Percentiles rank a stretch among this genome's conserved stretches.
Conservation (phyloP, 2,797 vertebrate species). For the Caiman crocodilus region DNA sequence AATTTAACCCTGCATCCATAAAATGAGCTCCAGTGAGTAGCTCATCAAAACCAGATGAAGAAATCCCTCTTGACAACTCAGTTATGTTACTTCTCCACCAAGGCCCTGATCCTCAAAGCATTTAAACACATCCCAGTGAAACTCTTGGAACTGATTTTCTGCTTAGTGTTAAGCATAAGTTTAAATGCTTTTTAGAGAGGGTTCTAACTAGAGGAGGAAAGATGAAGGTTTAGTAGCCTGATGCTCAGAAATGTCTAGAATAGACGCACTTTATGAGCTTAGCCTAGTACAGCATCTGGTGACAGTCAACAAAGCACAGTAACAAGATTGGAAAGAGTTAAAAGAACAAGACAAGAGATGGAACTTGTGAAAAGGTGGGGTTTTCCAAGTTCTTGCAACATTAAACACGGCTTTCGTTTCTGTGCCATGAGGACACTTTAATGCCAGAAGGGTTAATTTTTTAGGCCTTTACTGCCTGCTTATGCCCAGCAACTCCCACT, state of each 20-base stretch:
- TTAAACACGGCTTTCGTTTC: conserved; percentile 18
- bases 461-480: neutral
- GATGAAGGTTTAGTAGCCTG: neutral
- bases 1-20: conserved; percentile 34
- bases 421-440: neutral
- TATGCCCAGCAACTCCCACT: neutral
- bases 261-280: neutral
- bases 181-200: too few species aligned
- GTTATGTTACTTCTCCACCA: neutral
- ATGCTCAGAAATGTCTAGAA: neutral
- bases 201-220: neutral
- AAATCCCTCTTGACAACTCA: conserved; percentile 46
- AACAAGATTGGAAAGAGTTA: neutral
- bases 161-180: neutral
- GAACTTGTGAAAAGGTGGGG: conserved; percentile 22
- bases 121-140: neutral
- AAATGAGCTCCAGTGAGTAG: conserved; percentile 45
- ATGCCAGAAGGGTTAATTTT: conserved; percentile 2
- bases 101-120: neutral
- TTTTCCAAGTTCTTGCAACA: conserved; percentile 39
- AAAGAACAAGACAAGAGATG: neutral
- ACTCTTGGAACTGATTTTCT: neutral
- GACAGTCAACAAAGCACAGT: neutral
- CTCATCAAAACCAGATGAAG: conserved; percentile 43
- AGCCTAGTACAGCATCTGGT: neutral